Evolutionary conservation across 2,888 invertebrate genomes (phyloP).

Genomic region (Drosophila suboccidentalis): DNA sequence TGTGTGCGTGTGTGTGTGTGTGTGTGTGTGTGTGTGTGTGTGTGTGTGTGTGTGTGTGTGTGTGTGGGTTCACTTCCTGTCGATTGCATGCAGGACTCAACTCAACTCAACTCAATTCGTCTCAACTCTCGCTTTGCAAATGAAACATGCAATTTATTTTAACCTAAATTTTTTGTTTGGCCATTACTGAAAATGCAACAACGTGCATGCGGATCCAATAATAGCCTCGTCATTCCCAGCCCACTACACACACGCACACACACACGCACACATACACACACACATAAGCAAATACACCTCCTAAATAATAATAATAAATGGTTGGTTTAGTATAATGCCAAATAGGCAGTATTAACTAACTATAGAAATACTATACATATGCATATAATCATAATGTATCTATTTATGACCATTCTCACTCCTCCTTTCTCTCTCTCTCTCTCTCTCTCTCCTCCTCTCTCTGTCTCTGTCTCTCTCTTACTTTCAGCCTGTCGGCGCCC

Average conservation of each 20-base stretch:
- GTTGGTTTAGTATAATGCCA: constrained; percentile 4
- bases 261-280: neutral
- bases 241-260: neutral
- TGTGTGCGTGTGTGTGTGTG: too few relatives aligned
- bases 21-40: constrained; percentile 4
- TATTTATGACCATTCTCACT: constrained; percentile 19
- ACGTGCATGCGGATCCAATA: constrained; percentile 35
- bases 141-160: constrained; percentile 74
- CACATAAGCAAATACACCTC: neutral
- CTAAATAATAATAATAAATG: constrained; percentile 3
- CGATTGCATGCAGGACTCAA: constrained; percentile 40
- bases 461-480: constrained; percentile 1
- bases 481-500: constrained; percentile 14
- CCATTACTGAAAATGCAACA: constrained; percentile 40
- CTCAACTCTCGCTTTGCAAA: constrained; percentile 20
- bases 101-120: neutral
- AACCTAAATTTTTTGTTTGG: constrained; percentile 65
- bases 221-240: neutral
- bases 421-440: neutral
- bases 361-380: constrained; percentile 1
- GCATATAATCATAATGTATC: constrained; percentile 12
- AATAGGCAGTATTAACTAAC: constrained; percentile 8
- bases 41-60: constrained; percentile 2
- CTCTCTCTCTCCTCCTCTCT: neutral
- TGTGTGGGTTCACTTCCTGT: constrained; percentile 26